Evolutionary conservation across 1,140 invertebrate genomes (phyloP), one percentile per base, ranked within the genome.

Genomic region (Periplaneta americana): DNA sequence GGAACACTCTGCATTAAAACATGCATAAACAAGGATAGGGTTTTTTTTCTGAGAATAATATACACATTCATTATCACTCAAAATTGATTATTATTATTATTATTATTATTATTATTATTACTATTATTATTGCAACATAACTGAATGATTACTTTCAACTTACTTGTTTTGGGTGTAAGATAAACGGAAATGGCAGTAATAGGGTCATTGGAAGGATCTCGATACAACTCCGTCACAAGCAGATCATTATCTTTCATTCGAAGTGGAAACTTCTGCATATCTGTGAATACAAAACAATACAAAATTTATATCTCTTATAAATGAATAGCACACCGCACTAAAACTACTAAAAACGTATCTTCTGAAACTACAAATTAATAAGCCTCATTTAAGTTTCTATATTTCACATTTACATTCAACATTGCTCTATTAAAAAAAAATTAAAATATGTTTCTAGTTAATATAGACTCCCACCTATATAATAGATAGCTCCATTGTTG

Each of bases 231-330:
- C 31, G 98, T 99, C 0, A 99, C 97, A 31, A 99, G 88, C 8
- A 99, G 90, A 91, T 99, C 98, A 88, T 99, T 99, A 86, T 99
- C 98, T 88, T 99, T 99, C 98, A 99, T 99, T 81, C 98, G 90
- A 13, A 99, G 88, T 4, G 98, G 98, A 90, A 99, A 99, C 87
- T 99, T 99, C 88, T 99, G 98, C 98, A 99, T 99, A 89, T 99
- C 98, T 96, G 88, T 89, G 90, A 85, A 84, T 87, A 39, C 84
- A 85, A 83, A 82, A 82, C 17, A 82, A 17, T n/a, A n/a, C n/a
- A n/a, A n/a, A n/a, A n/a, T n/a, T n/a, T n/a, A n/a, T n/a, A n/a
- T n/a, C n/a, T n/a, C n/a, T n/a, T n/a, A n/a, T n/a, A n/a, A n/a
- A n/a, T n/a, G n/a, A n/a, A n/a, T n/a, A n/a, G n/a, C n/a, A n/a